Base-by-base conservation (phyloP, 2,797 vertebrate genomes). In the Poecilia wingei region DNA sequence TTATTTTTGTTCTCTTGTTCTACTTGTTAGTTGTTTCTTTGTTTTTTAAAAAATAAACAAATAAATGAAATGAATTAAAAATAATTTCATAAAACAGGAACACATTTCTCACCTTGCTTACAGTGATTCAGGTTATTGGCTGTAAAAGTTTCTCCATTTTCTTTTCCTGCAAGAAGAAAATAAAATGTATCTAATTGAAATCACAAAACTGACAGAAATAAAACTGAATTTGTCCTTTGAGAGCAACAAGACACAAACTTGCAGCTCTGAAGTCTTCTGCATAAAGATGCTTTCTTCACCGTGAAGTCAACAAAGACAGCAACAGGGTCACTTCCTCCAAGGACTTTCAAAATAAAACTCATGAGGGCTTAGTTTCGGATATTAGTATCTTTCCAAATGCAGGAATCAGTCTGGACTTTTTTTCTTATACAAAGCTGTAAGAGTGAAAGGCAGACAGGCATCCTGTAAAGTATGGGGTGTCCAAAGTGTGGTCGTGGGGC, bases 341-440 rank as follows among this genome's bases (percentile, higher is more conserved):
- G 2, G 71, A 64, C 25, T 85, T 90, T 88, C 89, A 92, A 79
- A 92, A 74, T 92, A 92, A 92, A 86, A 20, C n/a, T 1, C 10
- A 3, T 5, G 2, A 55, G 10, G 2, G 1, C 13, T 55, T 4
- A 0, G 20, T 31, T 31, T 39, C 20, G 20, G 51, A 72, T 46
- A 6, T 10, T 33, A 20, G 22, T 3, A 18, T 4, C 2, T 66
- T 66, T 39, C 18, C 36, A 36, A 33, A 66, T 5, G 16, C 61
- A 39, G 33, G 36, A 66, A 66, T 39, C 36, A 66, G 3, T 22
- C 64, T 64, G 39, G 3, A 25, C 1, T 43, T 25, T 43, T 22
- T 36, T 36, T 36, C 33, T 64, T 33, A 64, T 20, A 31, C 59
- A 64, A 64, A 64, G 59, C 7, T 64, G 4, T 4, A 28, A 59